phyloP scores from a whole-genome alignment of 1,140 invertebrate species.

The Ceratosolen fusciceps region DNA sequence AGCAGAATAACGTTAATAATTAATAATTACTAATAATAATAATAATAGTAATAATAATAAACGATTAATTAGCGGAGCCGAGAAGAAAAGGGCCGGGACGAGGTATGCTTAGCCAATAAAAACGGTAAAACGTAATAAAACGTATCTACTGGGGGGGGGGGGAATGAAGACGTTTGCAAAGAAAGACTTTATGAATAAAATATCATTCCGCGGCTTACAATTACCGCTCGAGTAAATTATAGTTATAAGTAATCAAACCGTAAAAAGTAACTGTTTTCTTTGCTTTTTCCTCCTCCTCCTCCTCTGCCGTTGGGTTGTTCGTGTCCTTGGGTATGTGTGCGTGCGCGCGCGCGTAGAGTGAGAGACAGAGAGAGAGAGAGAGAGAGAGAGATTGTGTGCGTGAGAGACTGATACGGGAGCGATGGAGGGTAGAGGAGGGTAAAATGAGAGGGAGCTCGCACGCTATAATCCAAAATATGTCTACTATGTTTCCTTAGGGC shows the following conservation, averaged over 20 bases:
- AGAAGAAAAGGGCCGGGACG: no score
- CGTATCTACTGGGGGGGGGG: background rate
- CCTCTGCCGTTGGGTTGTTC: no score
- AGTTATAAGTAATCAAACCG: conserved; percentile 24
- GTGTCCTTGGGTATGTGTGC: no score
- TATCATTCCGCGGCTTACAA: background rate
- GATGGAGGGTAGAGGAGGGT: no score
- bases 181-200: background rate
- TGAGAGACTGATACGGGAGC: no score
- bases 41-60: background rate
- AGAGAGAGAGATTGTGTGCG: no score
- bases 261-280: conserved; percentile 22
- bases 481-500: conserved; percentile 18
- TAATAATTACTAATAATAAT: no score
- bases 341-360: no score
- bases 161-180: background rate
- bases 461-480: conserved; percentile 10
- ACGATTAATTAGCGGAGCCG: conserved; percentile 4
- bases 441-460: conserved; percentile 8
- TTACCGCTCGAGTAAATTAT: conserved; percentile 4
- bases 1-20: no score
- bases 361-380: no score
- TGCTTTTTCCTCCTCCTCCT: no score
- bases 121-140: background rate
- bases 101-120: background rate